These are phyloP conservation scores for Neogale vison DNA, from an alignment of 2,113 vertebrate genomes.

Conservation along the genomic window DNA sequence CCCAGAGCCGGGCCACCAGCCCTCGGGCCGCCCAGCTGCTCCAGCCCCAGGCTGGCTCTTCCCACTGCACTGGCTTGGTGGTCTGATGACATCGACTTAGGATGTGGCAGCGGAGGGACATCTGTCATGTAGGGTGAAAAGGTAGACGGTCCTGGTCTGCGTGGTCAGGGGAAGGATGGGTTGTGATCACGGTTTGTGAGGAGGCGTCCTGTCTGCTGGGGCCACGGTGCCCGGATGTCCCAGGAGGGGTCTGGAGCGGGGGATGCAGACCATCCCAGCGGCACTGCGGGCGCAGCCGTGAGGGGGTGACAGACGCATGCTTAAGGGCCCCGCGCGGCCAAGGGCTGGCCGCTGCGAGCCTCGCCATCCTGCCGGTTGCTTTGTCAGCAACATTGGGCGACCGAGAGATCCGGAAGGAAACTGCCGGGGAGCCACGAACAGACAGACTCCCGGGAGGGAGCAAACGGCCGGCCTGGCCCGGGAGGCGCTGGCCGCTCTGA, in stretches of 20 bases:
- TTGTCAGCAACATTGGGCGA: neutral
- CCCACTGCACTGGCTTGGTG: neutral
- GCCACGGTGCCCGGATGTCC: neutral
- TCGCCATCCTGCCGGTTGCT: neutral
- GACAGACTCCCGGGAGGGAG: neutral
- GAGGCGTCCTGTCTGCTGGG: fast-evolving
- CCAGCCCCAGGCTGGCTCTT: neutral
- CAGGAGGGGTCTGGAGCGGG: fast-evolving
- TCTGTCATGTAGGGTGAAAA: neutral
- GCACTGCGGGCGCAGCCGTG: neutral
- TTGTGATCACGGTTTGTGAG: neutral
- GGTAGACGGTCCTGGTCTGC: too few relatives aligned
- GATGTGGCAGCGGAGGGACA: too few relatives aligned
- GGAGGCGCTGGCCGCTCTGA: neutral
- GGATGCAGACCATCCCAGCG: too few relatives aligned
- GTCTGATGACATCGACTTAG: neutral
- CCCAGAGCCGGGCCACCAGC: neutral
- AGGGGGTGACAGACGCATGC: fast-evolving
- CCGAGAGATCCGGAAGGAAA: fast-evolving
- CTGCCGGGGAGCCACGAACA: neutral
- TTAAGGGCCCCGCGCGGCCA: fast-evolving
- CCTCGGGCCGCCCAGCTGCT: neutral
- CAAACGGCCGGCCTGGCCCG: neutral
- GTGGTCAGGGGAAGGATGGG: too few relatives aligned
- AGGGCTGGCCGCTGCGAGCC: fast-evolving